Evolutionary conservation across 1,140 invertebrate species (phyloP).

Genomic region (Temnothorax curvispinosus): DNA sequence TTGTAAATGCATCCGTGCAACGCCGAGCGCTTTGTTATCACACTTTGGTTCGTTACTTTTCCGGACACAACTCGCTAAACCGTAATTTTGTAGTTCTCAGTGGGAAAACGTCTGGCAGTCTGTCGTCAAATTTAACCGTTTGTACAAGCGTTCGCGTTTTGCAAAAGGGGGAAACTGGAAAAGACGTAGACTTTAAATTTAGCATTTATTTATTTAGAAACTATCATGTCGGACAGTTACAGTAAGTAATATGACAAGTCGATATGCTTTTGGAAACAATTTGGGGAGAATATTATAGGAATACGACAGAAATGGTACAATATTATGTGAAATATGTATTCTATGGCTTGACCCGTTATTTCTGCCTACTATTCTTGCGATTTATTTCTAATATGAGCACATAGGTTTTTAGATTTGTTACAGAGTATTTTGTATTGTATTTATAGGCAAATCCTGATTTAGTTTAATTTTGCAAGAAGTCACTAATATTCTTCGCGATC

Average conservation of each 20-base stretch:
- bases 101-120: slow-evolving; percentile 30
- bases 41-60: slow-evolving; percentile 50
- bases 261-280: background rate
- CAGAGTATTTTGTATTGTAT: background rate
- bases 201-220: slow-evolving; percentile 24
- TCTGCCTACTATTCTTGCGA: background rate
- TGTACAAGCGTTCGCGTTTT: slow-evolving; percentile 7
- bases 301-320: background rate
- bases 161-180: slow-evolving; percentile 21
- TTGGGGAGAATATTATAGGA: background rate
- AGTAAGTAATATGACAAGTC: background rate
- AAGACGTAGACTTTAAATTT: slow-evolving; percentile 49
- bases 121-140: slow-evolving; percentile 52
- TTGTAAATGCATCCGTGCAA: slow-evolving; percentile 29
- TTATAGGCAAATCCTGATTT: background rate
- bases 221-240: background rate
- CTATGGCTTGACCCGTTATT: background rate
- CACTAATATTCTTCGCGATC: background rate
- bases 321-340: background rate
- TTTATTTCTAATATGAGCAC: background rate
- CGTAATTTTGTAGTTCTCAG: slow-evolving; percentile 44
- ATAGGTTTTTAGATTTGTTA: background rate
- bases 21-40: slow-evolving; percentile 43
- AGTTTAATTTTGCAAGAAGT: background rate
- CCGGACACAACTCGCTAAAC: slow-evolving; percentile 27